Evolutionary conservation across 2,797 vertebrate genomes (phyloP).

Genomic region (Botia almorhae): DNA sequence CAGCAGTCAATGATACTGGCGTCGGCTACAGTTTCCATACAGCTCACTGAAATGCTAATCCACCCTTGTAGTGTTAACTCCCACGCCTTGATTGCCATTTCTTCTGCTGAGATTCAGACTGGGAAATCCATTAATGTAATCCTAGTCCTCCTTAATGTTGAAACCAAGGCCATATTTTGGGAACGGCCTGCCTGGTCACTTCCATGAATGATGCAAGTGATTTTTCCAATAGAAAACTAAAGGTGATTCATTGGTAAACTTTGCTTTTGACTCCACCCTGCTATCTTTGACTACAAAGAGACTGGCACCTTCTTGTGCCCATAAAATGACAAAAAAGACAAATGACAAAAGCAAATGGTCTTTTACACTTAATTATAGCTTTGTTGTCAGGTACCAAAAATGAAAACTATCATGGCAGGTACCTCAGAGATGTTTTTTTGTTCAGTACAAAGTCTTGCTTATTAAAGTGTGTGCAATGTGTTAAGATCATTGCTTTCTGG

Average conservation of each 20-base stretch:
- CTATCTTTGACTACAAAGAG: conserved; percentile 20
- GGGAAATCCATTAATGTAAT: conserved; percentile 43
- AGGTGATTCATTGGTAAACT: conserved; percentile 30
- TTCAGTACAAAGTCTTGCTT: neutral
- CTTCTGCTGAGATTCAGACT: conserved; percentile 29
- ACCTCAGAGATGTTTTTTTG: neutral
- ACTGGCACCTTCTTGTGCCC: neutral
- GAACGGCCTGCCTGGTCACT: neutral
- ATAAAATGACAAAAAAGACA: neutral
- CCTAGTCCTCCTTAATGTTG: neutral
- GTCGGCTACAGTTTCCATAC: conserved; percentile 20
- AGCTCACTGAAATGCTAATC: conserved; percentile 35
- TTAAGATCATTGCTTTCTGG: conserved; percentile 28
- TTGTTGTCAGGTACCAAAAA: neutral
- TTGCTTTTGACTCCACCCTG: conserved; percentile 4
- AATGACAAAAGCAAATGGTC: neutral
- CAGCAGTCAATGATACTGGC: conserved; percentile 23
- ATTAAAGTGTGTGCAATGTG: neutral
- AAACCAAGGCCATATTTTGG: neutral
- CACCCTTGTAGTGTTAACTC: conserved; percentile 40
- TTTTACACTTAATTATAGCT: neutral
- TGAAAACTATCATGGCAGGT: neutral
- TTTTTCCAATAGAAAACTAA: neutral
- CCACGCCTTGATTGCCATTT: conserved; percentile 40
- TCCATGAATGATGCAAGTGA: neutral